Base-by-base conservation (phyloP, 2,888 invertebrate genomes). In the Harpalus rufipes region DNA sequence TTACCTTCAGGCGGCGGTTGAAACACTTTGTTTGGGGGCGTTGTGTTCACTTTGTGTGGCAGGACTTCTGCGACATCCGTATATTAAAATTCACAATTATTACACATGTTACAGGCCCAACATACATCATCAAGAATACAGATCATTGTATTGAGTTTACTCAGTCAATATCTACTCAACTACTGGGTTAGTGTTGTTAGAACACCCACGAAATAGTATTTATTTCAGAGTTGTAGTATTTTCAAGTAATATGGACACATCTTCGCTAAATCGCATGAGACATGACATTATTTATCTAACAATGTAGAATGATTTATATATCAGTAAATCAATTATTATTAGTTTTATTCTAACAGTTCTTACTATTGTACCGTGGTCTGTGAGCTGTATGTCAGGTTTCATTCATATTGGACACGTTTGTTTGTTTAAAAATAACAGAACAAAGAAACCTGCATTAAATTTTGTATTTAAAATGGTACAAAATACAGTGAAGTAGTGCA, bases 1-100 rank as follows among this genome's bases (percentile, higher is more conserved):
- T 84, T 84, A 84, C 84, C 84, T 78, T 78, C 78, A 89, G 95
- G 94, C 91, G 94, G 93, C 88, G 93, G 93, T 91, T 93, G 93
- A 91, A 95, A 94, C 90, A 93, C 92, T 91, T 93, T 93, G 91
- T 94, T 93, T 88, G 92, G 90, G 86, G 95, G 94, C 89, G 95
- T 94, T 89, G 94, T 93, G 91, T 90, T 93, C 91, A 91, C 93
- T 92, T 92, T 93, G 92, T 92, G 93, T 90, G 93, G 93, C 90
- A 84, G 84, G 61, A 84, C 84, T 84, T 84, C 84, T 84, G 84
- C 84, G 59, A 59, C 41, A 59, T 78, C 78, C 72, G 72, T 74
- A 74, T 74, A 74, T 74, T 74, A 74, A 74, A 74, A 41, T 74
- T 74, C 72, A 74, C 72, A 74, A 74, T 74, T 41, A 74, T 74